These are phyloP conservation scores for Apolygus lucorum DNA, from an alignment of 1,140 invertebrate genomes.

Conservation along the genomic window DNA sequence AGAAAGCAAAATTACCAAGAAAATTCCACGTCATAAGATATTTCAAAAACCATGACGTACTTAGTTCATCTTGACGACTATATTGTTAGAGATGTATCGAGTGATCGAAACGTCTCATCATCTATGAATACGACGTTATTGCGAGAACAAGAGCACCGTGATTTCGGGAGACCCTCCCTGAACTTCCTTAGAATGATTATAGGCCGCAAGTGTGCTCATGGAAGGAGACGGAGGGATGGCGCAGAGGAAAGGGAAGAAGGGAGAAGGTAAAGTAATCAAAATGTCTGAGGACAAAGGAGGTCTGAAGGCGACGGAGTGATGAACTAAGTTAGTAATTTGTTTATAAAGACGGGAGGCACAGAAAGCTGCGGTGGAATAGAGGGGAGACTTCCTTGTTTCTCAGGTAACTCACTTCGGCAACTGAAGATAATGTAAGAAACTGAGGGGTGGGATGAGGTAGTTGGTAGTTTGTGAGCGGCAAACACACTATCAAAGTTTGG, in stretches of 20 bases:
- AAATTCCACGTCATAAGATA: too few species aligned
- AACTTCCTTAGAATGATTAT: conserved; percentile 23
- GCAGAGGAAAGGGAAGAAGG: not conserved
- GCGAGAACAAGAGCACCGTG: conserved; percentile 9
- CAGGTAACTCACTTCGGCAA: not conserved
- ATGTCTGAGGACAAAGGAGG: conserved; percentile 16
- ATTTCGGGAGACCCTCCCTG: not conserved
- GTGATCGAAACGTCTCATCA: too few species aligned
- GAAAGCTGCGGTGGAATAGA: not conserved
- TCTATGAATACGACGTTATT: too few species aligned
- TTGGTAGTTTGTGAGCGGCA: not conserved
- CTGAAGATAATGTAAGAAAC: conserved; percentile 4
- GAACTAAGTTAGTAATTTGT: conserved; percentile 24
- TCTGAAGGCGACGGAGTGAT: conserved; percentile 21
- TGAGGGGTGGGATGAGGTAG: not conserved
- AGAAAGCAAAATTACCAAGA: too few species aligned
- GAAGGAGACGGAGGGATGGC: not conserved
- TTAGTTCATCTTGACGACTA: too few species aligned
- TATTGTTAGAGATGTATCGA: too few species aligned
- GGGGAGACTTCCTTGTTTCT: not conserved
- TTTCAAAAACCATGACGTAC: too few species aligned
- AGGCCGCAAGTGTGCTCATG: conserved; percentile 8
- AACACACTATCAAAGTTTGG: too few species aligned
- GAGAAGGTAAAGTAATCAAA: conserved; percentile 22
- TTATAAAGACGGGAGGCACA: conserved; percentile 17